Conservation (phyloP, 2,797 vertebrate genomes). For the Cichlasoma orientale region DNA sequence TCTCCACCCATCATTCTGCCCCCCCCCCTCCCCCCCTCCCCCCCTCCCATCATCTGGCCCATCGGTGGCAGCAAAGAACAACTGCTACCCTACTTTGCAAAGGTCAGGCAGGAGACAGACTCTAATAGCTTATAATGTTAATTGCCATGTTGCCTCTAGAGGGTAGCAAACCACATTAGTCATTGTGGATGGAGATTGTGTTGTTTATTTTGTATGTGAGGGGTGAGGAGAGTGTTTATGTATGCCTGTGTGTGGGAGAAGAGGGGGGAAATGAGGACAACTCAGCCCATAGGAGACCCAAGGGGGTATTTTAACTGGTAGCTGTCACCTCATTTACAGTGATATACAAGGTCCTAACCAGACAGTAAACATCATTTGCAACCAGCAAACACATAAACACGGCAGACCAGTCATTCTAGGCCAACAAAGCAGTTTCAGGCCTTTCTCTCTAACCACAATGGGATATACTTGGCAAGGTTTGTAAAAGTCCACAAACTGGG, state of each 20-base stretch:
- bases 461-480: background rate
- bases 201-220: slow-evolving; percentile 35
- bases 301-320: slow-evolving; percentile 33
- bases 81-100: slow-evolving; percentile 46
- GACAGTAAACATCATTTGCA: slow-evolving; percentile 47
- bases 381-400: slow-evolving; percentile 46
- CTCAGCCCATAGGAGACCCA: slow-evolving; percentile 9
- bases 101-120: slow-evolving; percentile 59
- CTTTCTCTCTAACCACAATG: background rate
- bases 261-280: background rate
- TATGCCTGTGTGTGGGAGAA: background rate
- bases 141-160: slow-evolving; percentile 46
- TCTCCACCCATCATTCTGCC: background rate
- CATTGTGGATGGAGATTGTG: slow-evolving; percentile 26
- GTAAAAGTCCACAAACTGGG: background rate
- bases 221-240: slow-evolving; percentile 11
- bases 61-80: slow-evolving; percentile 41
- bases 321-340: slow-evolving; percentile 55
- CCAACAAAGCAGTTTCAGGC: slow-evolving; percentile 16
- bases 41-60: slow-evolving; percentile 28
- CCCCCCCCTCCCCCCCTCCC: background rate
- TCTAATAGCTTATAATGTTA: slow-evolving; percentile 61
- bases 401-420: slow-evolving; percentile 12
- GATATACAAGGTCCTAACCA: slow-evolving; percentile 44
- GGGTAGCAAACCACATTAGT: slow-evolving; percentile 57